Evolutionary conservation across 2,888 invertebrate species (phyloP).

Genomic region (Tinea semifulvella): DNA sequence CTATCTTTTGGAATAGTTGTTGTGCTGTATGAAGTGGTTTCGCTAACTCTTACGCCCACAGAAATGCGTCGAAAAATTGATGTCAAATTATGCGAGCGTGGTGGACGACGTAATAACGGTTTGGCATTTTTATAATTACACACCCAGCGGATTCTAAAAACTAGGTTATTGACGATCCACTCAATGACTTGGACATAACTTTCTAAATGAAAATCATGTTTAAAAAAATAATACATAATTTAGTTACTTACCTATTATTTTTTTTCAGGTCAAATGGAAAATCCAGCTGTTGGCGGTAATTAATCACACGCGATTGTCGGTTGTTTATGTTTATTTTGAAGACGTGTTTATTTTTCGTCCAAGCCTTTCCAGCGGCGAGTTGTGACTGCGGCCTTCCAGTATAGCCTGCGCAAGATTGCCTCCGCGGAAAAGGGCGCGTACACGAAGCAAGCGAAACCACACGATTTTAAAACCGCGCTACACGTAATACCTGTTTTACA

Average conservation of each 20-base stretch:
- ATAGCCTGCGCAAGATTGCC: slow-evolving; percentile 8
- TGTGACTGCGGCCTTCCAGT: not conserved
- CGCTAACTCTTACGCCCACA: no score
- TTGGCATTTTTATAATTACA: slow-evolving; percentile 6
- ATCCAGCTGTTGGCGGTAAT: not conserved
- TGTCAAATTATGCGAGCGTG: no score
- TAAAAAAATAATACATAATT: not conserved
- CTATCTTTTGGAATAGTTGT: no score
- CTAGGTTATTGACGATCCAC: slow-evolving; percentile 5
- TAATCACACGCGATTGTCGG: not conserved
- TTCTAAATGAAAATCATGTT: not conserved
- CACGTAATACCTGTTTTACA: no score
- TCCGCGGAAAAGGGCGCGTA: not conserved
- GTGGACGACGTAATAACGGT: no score
- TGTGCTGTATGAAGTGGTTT: no score
- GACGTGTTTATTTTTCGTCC: no score
- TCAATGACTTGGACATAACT: not conserved
- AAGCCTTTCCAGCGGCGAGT: not conserved
- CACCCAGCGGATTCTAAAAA: not conserved
- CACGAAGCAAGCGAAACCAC: not conserved
- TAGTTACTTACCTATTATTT: not conserved
- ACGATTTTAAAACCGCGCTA: no score
- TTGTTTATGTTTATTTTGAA: not conserved
- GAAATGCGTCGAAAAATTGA: no score
- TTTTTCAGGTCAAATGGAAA: not conserved